Base-by-base conservation (phyloP, 2,113 vertebrate genomes). In the Urocitellus parryii region DNA sequence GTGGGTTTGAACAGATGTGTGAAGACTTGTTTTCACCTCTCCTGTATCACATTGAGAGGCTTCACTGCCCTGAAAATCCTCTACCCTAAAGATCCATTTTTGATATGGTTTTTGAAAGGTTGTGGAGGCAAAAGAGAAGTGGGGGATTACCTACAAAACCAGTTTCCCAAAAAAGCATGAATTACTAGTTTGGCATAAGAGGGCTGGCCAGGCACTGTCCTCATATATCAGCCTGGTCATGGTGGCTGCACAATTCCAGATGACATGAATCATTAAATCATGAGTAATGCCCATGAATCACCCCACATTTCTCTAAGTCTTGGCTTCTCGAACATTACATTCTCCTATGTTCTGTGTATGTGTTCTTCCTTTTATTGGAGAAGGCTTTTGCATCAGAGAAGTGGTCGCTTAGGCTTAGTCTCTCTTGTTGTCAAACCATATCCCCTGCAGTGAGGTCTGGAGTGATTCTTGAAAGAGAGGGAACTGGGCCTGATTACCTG, bases 321-420 rank as follows among this genome's bases (percentile, higher is more conserved):
- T 32, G 8, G 39, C 48, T 88, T 51, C 65, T 63, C 78, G 65
- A 53, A 63, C 63, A 11, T 74, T 25, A 32, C 39, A 34, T 70
- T 89, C 68, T 83, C 42, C 58, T 58, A 32, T 45, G 0, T 91
- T 91, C 24, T 65, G 0, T 53, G 67, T 65, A 25, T 37, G 22
- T 84, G 80, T 67, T 51, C 8, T 87, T 90, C 81, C 51, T 79
- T 90, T 87, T 92, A 9, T 83, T 83, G 53, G 78, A 84, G 56
- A 81, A n/a, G 76, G 32, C 67, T 90, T 80, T 84, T 61, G 39
- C 87, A 53, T 94, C 39, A 81, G 5, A 45, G 5, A 45, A 65
- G 76, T 72, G 70, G 48, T 73, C 82, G n/a, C 53, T 80, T 65
- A 27, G 76, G 85, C 13, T 42, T 79, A 17, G 8, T 77, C 83